Conservation (phyloP, 2,113 vertebrate genomes). For the Noturus placidus region DNA sequence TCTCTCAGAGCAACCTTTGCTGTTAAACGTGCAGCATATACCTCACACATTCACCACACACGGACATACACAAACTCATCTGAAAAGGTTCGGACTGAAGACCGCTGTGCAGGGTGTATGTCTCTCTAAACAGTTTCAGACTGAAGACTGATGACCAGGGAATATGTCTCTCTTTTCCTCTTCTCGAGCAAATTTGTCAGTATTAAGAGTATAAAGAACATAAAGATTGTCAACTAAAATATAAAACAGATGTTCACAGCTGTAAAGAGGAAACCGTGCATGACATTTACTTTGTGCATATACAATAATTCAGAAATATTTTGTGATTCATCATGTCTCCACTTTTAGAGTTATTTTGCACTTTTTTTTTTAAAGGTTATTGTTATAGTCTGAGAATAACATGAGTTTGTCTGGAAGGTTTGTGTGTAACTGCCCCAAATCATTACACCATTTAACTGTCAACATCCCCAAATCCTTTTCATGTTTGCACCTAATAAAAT, state of each 20-base stretch:
- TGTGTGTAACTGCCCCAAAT: neutral
- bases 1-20: constrained; percentile 69
- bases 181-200: constrained; percentile 45
- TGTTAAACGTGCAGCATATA: constrained; percentile 61
- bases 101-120: constrained; percentile 8
- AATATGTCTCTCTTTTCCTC: constrained; percentile 27
- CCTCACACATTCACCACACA: constrained; percentile 37
- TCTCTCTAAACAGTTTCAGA: neutral
- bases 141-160: neutral
- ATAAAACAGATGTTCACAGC: constrained; percentile 53
- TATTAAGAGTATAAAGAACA: constrained; percentile 65
- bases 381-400: neutral
- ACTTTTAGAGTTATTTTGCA: neutral
- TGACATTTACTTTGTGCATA: neutral
- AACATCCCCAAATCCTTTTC: neutral
- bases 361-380: neutral
- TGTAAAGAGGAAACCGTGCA: neutral
- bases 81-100: neutral
- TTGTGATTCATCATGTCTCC: neutral
- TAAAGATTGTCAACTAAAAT: constrained; percentile 64
- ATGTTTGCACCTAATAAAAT: neutral
- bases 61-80: constrained; percentile 25
- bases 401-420: neutral
- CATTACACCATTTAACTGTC: neutral
- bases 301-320: neutral